Base-by-base conservation (phyloP, 2,113 vertebrate genomes). In the Axis porcinus region DNA sequence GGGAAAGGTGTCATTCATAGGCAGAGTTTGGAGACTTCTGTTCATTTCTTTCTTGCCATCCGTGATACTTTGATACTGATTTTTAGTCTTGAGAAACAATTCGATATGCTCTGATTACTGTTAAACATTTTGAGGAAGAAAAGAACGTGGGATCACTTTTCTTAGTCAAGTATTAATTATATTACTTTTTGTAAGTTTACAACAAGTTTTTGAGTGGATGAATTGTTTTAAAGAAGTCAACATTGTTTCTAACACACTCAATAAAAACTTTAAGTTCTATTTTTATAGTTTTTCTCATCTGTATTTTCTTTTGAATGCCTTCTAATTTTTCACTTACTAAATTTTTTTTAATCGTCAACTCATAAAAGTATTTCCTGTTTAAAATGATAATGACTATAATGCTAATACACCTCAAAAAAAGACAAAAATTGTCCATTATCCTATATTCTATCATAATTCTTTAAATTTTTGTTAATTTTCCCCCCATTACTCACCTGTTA, bases 321-420 rank as follows among this genome's bases (percentile, higher is more conserved):
- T 40, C 13, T 91, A 25, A 62, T 57, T 91, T 95, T 88, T 89
- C 40, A 30, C 64, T 81, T 91, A 12, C 19, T 74, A 74, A 50
- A 76, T 67, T 50, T 76, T 89, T 79, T 79, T 70, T 88, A 79
- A 79, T 4, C 36, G 57, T 95, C 12, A 83, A 3, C 89, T 94
- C 54, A n/a, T 50, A 84, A 74, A 30, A 92, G 50, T 79, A 79
- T 55, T 94, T 97, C n/a, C 25, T 58, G 78, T 86, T 94, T 96
- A 83, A 86, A 93, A 60, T 70, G 25, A 74, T 45, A 86, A 12
- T 45, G 62, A 85, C 28, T 40, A 3, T 95, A 85, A 21, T 50
- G 62, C 4, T 79, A 82, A 74, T 91, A 45, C 76, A 43, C 14
- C 21, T 78, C 70, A 43, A 70, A 83, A 60, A 93, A 58, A 94